A percentile compares a stretch with the other conserved stretches of the same genome.
Evolutionary conservation across 2,113 vertebrate genomes (phyloP).

Genomic region (Phaetusa simplex): DNA sequence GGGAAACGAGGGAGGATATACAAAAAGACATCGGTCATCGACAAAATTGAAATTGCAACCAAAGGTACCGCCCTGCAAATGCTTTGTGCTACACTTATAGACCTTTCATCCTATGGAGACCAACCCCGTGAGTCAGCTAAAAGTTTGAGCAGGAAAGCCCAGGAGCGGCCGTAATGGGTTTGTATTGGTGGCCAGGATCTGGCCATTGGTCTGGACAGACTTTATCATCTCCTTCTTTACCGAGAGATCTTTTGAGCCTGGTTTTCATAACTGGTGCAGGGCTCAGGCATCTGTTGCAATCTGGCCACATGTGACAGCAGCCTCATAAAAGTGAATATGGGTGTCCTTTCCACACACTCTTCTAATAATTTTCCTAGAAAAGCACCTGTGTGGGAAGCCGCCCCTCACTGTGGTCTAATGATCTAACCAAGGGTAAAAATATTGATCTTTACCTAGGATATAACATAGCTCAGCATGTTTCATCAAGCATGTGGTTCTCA

Average conservation of each 20-base stretch:
- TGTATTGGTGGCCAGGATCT: neutral
- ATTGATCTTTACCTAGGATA: neutral
- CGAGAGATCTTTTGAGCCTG: neutral
- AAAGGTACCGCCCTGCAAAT: neutral
- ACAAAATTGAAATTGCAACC: neutral
- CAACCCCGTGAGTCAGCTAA: too few species aligned
- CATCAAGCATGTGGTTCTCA: neutral
- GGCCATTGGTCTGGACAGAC: neutral
- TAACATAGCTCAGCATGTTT: neutral
- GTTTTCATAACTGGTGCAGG: fast-evolving
- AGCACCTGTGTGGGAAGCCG: fast-evolving
- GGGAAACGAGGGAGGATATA: neutral
- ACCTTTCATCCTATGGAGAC: neutral
- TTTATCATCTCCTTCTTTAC: neutral
- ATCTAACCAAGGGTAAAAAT: neutral
- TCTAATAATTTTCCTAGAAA: neutral
- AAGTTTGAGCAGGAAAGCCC: neutral
- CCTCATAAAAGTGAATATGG: neutral
- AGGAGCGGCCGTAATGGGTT: neutral
- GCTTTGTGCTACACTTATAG: neutral
- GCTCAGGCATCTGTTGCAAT: neutral
- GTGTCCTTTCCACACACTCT: neutral
- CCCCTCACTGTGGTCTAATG: neutral
- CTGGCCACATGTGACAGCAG: neutral
- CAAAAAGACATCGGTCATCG: neutral